A percentile compares a stretch with the other conserved stretches of the same genome.
Evolutionary conservation across 2,113 vertebrate species (phyloP).

Genomic region (Cephalopterus ornatus): DNA sequence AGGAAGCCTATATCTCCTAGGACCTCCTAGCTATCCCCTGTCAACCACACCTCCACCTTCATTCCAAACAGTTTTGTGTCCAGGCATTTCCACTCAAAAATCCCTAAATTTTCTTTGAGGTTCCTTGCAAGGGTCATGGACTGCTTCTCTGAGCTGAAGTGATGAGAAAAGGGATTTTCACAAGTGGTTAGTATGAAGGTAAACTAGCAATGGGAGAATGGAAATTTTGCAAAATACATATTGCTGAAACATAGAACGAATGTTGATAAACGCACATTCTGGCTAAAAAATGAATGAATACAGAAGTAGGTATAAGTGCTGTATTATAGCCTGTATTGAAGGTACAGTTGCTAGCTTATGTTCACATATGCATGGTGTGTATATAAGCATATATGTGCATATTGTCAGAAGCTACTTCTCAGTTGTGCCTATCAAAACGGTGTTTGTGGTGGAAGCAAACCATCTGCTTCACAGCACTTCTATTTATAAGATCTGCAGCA

Average conservation of each 20-base stretch:
- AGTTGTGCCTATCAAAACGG: slow-evolving; percentile 49
- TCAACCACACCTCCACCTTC: not conserved
- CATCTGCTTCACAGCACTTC: slow-evolving; percentile 47
- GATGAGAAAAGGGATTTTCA: not conserved
- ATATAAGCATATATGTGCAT: not conserved
- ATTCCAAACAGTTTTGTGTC: not conserved
- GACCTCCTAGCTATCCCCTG: not conserved
- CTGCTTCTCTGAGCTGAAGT: not conserved
- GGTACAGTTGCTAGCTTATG: not conserved
- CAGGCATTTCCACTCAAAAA: not conserved
- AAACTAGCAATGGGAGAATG: not conserved
- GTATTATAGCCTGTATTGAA: not conserved
- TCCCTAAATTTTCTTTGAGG: not conserved
- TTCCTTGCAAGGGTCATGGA: not conserved
- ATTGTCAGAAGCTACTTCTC: slow-evolving; percentile 17
- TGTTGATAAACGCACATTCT: not conserved
- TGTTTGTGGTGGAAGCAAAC: slow-evolving; percentile 35
- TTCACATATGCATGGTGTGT: not conserved
- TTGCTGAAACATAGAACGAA: not conserved
- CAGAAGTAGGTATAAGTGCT: not conserved
- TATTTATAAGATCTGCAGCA: slow-evolving; percentile 46
- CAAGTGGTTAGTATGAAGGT: not conserved
- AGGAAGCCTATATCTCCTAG: not conserved
- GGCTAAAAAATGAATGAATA: not conserved
- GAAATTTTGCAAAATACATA: not conserved